Evolutionary conservation across 2,797 vertebrate species (phyloP).

Genomic region (Anas flavirostris): DNA sequence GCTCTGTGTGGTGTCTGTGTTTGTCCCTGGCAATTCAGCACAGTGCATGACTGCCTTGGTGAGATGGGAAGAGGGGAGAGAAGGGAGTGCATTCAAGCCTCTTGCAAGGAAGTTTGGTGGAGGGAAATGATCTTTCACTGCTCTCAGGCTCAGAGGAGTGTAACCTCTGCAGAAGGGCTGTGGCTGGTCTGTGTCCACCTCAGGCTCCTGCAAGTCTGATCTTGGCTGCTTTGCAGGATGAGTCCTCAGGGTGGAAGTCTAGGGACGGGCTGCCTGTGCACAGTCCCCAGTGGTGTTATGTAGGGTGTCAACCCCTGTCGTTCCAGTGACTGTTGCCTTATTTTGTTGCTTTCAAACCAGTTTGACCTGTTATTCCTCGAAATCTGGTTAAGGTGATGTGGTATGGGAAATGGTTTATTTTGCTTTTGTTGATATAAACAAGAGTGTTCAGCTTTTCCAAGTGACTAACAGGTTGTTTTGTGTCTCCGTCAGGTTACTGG

Average conservation of each 20-base stretch:
- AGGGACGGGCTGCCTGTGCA: background rate
- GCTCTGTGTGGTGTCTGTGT: background rate
- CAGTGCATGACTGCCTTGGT: background rate
- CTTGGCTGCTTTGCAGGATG: background rate
- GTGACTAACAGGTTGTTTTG: background rate
- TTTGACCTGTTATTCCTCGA: background rate
- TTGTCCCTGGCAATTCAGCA: background rate
- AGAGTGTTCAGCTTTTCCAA: background rate
- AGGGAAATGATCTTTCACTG: background rate
- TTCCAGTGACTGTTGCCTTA: background rate
- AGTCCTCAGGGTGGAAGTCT: slow-evolving; percentile 13
- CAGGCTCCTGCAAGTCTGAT: background rate
- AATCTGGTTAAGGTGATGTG: background rate
- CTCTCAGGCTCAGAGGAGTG: background rate
- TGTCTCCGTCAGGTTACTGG: slow-evolving; percentile 87
- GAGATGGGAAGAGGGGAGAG: background rate
- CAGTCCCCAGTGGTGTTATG: background rate
- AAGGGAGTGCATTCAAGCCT: background rate
- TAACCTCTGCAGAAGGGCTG: background rate
- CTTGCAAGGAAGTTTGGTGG: background rate
- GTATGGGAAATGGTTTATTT: background rate
- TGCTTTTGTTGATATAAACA: background rate
- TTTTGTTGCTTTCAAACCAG: background rate
- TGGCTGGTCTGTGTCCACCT: background rate
- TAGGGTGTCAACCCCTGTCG: background rate